A percentile compares a stretch with the other conserved stretches of the same genome.
Evolutionary conservation across 53 echinoderm and acorn worm genomes (phyloP).

Genomic region (Holothuria scabra): DNA sequence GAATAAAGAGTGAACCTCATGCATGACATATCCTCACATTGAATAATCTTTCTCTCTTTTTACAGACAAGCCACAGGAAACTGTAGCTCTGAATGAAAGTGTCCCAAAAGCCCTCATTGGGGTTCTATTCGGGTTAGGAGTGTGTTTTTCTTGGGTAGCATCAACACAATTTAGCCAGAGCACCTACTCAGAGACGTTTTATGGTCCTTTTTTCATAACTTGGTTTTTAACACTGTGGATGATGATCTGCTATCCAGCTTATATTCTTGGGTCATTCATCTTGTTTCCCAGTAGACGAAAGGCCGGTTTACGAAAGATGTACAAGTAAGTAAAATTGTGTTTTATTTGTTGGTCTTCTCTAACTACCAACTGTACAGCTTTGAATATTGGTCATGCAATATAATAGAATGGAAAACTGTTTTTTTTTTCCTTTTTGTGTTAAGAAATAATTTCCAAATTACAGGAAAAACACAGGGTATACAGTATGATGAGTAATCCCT

Average conservation of each 20-base stretch:
- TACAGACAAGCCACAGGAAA: too few relatives aligned
- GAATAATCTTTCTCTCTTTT: too few relatives aligned
- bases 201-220: conserved; percentile 82
- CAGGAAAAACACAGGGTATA: too few relatives aligned
- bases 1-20: too few relatives aligned
- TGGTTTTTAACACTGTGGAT: conserved; percentile 93
- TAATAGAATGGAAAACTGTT: too few relatives aligned
- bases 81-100: background rate
- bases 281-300: conserved; percentile 66
- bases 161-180: conserved; percentile 83
- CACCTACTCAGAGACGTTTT: conserved; percentile 83
- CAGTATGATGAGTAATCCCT: too few relatives aligned
- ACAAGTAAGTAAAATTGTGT: conserved; percentile 62
- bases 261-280: conserved; percentile 64
- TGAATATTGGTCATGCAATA: too few relatives aligned
- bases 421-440: too few relatives aligned
- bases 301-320: conserved; percentile 54
- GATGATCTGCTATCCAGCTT: conserved; percentile 80
- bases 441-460: too few relatives aligned
- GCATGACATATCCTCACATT: too few relatives aligned
- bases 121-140: conserved; percentile 70
- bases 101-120: conserved; percentile 71
- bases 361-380: too few relatives aligned
- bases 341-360: background rate
- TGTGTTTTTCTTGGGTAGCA: conserved; percentile 80